A percentile compares a stretch with the other conserved stretches of the same genome.
These are phyloP conservation scores for Macrophya alboannulata DNA, from an alignment of 2,888 invertebrate species.

Conservation along the genomic window DNA sequence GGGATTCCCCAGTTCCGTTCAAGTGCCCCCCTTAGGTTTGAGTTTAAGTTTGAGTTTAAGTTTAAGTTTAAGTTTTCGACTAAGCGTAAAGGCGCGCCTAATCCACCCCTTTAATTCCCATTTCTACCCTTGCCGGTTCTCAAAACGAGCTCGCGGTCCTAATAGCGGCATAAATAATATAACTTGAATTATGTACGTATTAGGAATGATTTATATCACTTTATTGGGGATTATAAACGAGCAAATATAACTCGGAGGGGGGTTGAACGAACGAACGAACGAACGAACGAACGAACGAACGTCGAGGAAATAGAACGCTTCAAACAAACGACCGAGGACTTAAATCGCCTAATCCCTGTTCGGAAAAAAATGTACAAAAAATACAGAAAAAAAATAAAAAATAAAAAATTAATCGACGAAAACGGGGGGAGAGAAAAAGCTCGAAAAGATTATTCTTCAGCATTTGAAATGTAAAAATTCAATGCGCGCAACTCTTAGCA, in stretches of 20 bases:
- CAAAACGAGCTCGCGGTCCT: slow-evolving; percentile 58
- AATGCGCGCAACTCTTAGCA: neutral
- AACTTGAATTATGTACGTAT: slow-evolving; percentile 69
- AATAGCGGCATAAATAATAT: slow-evolving; percentile 69
- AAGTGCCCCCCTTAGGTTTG: slow-evolving; percentile 22
- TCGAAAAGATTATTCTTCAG: neutral
- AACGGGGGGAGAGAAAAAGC: neutral
- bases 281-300: neutral
- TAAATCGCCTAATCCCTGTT: neutral
- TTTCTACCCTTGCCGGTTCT: slow-evolving; percentile 20
- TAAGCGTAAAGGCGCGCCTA: slow-evolving; percentile 53
- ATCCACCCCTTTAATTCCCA: slow-evolving; percentile 64
- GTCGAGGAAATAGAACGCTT: neutral
- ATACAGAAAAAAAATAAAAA: neutral
- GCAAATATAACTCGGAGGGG: neutral
- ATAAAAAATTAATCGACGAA: neutral
- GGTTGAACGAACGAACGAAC: neutral
- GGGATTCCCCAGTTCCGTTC: slow-evolving; percentile 8
- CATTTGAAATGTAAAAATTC: neutral
- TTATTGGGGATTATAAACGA: slow-evolving; percentile 47
- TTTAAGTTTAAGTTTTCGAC: slow-evolving; percentile 30
- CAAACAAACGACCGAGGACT: slow-evolving; percentile 15
- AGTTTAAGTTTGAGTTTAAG: slow-evolving; percentile 22
- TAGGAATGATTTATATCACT: slow-evolving; percentile 62
- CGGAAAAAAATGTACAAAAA: neutral